These are phyloP conservation scores for Pantala flavescens DNA, from an alignment of 1,140 invertebrate species.

Conservation along the genomic window DNA sequence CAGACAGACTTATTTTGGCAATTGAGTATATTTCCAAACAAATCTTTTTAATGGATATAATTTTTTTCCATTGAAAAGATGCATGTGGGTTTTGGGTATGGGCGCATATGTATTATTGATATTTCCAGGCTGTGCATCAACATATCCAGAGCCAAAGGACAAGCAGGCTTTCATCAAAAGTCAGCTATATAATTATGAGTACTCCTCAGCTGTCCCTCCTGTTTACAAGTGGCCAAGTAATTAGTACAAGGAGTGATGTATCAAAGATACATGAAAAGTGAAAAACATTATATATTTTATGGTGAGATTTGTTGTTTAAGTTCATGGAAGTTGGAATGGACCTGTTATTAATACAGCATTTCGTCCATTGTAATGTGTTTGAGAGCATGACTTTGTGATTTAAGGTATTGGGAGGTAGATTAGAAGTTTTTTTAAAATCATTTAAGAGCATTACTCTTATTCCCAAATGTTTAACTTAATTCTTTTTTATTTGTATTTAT, in stretches of 20 bases:
- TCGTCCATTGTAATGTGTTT: not conserved
- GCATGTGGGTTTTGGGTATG: not conserved
- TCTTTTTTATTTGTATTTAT: too few relatives aligned
- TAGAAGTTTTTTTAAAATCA: too few relatives aligned
- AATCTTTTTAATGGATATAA: constrained; percentile 16
- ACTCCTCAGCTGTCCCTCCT: constrained; percentile 53
- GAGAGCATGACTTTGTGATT: too few relatives aligned
- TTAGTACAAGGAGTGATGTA: not conserved
- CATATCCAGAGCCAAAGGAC: constrained; percentile 65
- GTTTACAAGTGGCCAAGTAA: constrained; percentile 51
- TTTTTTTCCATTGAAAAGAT: constrained; percentile 10
- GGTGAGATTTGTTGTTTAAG: not conserved
- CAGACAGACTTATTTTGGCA: too few relatives aligned
- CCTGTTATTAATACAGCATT: not conserved
- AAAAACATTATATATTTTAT: not conserved
- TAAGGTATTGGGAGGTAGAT: too few relatives aligned
- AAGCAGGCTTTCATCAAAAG: constrained; percentile 64
- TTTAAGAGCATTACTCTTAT: too few relatives aligned
- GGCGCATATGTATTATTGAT: constrained; percentile 17
- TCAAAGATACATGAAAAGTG: not conserved
- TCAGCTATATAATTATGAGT: constrained; percentile 67
- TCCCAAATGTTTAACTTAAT: too few relatives aligned
- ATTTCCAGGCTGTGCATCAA: constrained; percentile 54
- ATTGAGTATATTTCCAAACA: too few relatives aligned
- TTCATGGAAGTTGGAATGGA: not conserved